Evolutionary conservation across 2,888 invertebrate genomes (phyloP), one percentile per base, ranked within the genome.

Genomic region (Eremobia ochroleuca): DNA sequence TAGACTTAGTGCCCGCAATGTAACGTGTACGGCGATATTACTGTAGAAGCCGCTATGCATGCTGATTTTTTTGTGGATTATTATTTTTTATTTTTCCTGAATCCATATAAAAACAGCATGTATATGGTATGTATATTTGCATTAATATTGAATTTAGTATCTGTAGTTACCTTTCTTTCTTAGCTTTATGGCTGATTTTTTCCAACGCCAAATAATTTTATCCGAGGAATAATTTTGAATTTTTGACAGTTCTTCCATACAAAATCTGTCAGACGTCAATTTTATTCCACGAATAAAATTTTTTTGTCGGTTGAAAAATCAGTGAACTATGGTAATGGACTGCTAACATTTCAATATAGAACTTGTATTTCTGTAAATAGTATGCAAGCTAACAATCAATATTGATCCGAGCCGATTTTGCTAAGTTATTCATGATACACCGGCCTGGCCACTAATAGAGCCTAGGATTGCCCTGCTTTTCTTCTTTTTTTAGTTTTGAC

Each of bases 311-410:
- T n/a, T n/a, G n/a, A n/a, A n/a, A n/a, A n/a, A n/a, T n/a, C n/a
- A 28, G 37, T 43, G 5, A 61, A 69, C 18, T 40, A 68, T n/a
- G n/a, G n/a, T n/a, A n/a, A 28, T n/a, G 25, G 4, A 3, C 37
- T 49, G 40, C 79, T 84, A 84, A 84, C 79, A 74, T 62, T 73
- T 73, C n/a, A 49, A 25, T 25, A 66, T 84, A 72, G 61, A 73
- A 43, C 25, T 59, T 71, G 9, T 65, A 76, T 65, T 72, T 55
- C 49, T 75, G 71, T 85, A 61, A 71, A 28, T 55, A 13, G 65
- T 83, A 62, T 85, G 83, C 72, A 74, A 82, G 58, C 85, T 85
- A 68, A 86, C 83, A 82, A 70, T 78, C 78, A 59, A 78, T 86
- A 70, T 40, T 65, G 73, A 18, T 61, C n/a, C 46, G n/a, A 31